phyloP scores from a whole-genome alignment of 2,888 invertebrate species.

The Chrysolina americana region DNA sequence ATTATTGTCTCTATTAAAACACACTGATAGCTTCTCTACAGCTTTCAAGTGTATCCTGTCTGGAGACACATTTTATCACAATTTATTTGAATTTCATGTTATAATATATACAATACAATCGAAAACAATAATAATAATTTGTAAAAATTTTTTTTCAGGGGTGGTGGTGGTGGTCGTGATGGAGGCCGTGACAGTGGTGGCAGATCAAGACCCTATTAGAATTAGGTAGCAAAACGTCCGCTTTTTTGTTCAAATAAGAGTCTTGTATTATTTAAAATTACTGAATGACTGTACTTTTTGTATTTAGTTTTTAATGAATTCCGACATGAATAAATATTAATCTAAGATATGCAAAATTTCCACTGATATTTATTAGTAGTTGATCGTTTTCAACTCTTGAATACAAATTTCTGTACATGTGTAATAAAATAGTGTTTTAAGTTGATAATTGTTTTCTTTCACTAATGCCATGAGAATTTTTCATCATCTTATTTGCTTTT shows the following conservation, averaged over 20 bases:
- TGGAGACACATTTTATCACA: constrained; percentile 79
- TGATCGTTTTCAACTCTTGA: background rate
- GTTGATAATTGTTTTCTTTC: background rate
- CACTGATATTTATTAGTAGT: background rate
- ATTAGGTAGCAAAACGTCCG: background rate
- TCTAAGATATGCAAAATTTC: background rate
- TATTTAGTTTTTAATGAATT: constrained; percentile 23
- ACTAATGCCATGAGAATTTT: no score
- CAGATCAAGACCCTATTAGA: constrained; percentile 24
- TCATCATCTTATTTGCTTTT: no score
- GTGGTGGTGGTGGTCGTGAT: constrained; percentile 32
- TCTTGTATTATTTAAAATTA: constrained; percentile 20
- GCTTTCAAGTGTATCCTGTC: constrained; percentile 87
- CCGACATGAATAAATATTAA: background rate
- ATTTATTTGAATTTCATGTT: no score
- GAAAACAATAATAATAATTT: no score
- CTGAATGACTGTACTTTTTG: constrained; percentile 19
- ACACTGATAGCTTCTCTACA: constrained; percentile 68
- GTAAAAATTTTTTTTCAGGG: constrained; percentile 20
- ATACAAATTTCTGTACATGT: constrained; percentile 21
- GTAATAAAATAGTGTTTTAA: constrained; percentile 24
- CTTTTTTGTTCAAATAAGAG: background rate
- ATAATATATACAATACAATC: no score
- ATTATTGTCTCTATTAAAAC: constrained; percentile 62
- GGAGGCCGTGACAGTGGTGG: constrained; percentile 30